phyloP scores from a whole-genome alignment of 1,140 invertebrate species.

The Drosophila leontia region DNA sequence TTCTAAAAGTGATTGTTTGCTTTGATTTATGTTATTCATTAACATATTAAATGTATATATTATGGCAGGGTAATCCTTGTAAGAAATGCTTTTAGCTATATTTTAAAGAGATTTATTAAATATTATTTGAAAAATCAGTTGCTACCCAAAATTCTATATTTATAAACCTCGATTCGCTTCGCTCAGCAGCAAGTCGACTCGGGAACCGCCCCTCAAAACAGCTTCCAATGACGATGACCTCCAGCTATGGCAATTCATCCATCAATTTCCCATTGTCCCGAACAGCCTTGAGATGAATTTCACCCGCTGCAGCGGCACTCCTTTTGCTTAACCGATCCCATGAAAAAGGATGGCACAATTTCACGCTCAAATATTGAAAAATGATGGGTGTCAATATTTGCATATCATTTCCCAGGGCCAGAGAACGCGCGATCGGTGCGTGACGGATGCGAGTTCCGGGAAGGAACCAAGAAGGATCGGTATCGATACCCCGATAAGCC shows the following conservation, averaged over 20 bases:
- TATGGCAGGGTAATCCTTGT: too few relatives aligned
- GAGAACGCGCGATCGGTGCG: slow-evolving; percentile 43
- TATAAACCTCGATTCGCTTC: slow-evolving; percentile 9
- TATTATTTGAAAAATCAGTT: background rate
- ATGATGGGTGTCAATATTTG: slow-evolving; percentile 83
- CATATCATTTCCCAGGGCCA: slow-evolving; percentile 65
- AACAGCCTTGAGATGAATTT: slow-evolving; percentile 36
- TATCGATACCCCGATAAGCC: slow-evolving; percentile 25
- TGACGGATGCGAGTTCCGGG: slow-evolving; percentile 51
- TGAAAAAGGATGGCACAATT: slow-evolving; percentile 30
- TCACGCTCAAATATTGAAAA: slow-evolving; percentile 79
- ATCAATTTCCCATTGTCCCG: slow-evolving; percentile 2
- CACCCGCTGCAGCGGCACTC: slow-evolving; percentile 18
- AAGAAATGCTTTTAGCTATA: too few relatives aligned
- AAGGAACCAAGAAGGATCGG: slow-evolving; percentile 27
- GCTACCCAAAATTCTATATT: background rate
- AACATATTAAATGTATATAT: background rate
- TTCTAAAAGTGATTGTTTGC: background rate
- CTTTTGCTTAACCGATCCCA: slow-evolving; percentile 53
- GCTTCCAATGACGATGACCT: slow-evolving; percentile 26
- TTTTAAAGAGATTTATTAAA: too few relatives aligned
- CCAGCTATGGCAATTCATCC: slow-evolving; percentile 24
- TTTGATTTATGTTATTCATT: slow-evolving; percentile 15
- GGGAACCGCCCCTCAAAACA: slow-evolving; percentile 29
- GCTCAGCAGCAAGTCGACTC: slow-evolving; percentile 25